These are phyloP conservation scores for Poeciliopsis prolifica DNA, from an alignment of 2,113 vertebrate genomes.

Conservation along the genomic window DNA sequence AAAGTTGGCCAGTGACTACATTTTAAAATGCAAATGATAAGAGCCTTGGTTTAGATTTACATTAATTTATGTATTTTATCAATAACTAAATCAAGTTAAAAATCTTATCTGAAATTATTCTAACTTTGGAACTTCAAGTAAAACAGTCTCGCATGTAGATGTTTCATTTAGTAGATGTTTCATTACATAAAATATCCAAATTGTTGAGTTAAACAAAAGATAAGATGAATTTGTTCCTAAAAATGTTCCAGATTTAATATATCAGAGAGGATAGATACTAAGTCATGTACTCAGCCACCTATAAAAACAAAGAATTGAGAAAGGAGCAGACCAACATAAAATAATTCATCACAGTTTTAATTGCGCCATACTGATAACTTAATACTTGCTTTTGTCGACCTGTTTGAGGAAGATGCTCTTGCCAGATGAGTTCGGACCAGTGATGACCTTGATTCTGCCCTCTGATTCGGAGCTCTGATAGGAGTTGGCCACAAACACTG, in stretches of 20 bases:
- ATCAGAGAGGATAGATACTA: background rate
- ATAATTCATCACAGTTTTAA: background rate
- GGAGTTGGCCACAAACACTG: slow-evolving; percentile 92
- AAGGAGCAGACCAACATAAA: background rate
- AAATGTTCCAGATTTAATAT: background rate
- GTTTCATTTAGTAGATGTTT: no score
- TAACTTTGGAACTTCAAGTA: no score
- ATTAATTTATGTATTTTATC: no score
- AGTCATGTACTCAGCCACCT: background rate
- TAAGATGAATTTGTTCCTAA: background rate
- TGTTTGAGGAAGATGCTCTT: slow-evolving; percentile 97
- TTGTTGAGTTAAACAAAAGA: no score
- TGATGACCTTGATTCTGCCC: slow-evolving; percentile 90
- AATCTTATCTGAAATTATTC: no score
- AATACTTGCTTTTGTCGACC: slow-evolving; percentile 52
- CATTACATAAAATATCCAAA: no score
- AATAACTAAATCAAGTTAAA: no score
- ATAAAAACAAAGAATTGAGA: background rate
- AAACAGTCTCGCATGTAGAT: no score
- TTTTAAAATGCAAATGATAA: no score
- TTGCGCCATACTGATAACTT: background rate
- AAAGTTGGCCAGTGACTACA: no score
- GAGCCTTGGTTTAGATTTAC: no score
- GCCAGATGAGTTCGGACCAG: slow-evolving; percentile 95
- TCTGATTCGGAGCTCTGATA: slow-evolving; percentile 79